Percentiles rank a stretch among this genome's conserved stretches.
phyloP scores from a whole-genome alignment of 92 coral and sea anemone genomes.

The Ricordea florida region DNA sequence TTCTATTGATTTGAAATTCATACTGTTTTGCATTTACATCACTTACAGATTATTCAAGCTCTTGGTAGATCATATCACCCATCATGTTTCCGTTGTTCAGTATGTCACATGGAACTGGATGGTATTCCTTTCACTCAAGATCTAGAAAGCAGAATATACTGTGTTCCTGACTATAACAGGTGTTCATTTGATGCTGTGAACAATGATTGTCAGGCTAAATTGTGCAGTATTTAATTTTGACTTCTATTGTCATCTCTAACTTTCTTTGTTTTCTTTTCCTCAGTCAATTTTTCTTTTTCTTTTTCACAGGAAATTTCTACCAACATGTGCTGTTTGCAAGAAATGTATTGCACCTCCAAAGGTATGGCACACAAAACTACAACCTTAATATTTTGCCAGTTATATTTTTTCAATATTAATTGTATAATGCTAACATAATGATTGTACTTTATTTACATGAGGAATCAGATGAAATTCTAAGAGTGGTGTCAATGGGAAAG shows the following conservation, averaged over 20 bases:
- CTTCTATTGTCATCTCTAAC: too few species aligned
- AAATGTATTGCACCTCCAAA: slow-evolving; percentile 65
- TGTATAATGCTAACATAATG: background rate
- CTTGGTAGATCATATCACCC: slow-evolving; percentile 79
- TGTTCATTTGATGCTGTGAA: background rate
- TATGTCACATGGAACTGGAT: slow-evolving; percentile 69
- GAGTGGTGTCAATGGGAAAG: slow-evolving; percentile 78
- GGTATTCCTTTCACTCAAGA: slow-evolving; percentile 77
- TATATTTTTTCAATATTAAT: background rate
- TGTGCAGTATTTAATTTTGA: too few species aligned
- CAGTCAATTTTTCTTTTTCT: too few species aligned
- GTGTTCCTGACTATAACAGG: slow-evolving; percentile 85
- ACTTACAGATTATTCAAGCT: slow-evolving; percentile 61
- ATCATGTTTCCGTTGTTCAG: slow-evolving; percentile 74
- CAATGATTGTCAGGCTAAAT: background rate
- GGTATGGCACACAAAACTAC: slow-evolving; percentile 28
- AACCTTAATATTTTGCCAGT: background rate
- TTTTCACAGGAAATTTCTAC: slow-evolving; percentile 69
- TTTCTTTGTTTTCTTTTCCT: too few species aligned
- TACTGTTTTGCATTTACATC: too few species aligned
- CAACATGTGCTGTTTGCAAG: slow-evolving; percentile 74
- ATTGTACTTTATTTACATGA: background rate
- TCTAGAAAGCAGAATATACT: slow-evolving; percentile 55
- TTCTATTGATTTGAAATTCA: too few species aligned
- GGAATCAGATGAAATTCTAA: slow-evolving; percentile 68